Evolutionary conservation across 2,113 vertebrate genomes (phyloP).

Genomic region (Pelobates fuscus): DNA sequence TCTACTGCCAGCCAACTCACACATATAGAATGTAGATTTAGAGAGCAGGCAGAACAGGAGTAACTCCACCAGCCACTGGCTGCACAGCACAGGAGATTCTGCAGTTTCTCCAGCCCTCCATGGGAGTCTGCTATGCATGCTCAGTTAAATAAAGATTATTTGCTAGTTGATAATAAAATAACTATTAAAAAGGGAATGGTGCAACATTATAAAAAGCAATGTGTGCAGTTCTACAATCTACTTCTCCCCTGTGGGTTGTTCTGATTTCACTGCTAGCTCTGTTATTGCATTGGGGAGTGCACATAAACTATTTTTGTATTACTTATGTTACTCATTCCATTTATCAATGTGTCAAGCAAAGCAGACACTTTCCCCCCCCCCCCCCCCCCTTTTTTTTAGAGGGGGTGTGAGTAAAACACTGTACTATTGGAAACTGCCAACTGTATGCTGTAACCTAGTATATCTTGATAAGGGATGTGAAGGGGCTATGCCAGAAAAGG

Average conservation of each 20-base stretch:
- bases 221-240: neutral
- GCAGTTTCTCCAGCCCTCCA: neutral
- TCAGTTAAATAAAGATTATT: neutral
- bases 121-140: neutral
- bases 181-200: neutral
- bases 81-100: neutral
- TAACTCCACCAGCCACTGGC: no score
- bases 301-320: constrained; percentile 11
- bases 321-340: constrained; percentile 9
- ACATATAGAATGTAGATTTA: no score
- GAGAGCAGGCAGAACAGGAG: no score
- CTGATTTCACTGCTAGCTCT: neutral
- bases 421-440: no score
- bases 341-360: constrained; percentile 16
- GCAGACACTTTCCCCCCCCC: no score
- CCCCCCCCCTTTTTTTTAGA: no score
- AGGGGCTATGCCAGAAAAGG: no score
- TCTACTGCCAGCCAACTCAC: no score
- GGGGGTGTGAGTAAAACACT: no score
- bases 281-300: constrained; percentile 4
- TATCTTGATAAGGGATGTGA: no score
- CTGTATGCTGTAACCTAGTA: no score
- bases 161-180: neutral
- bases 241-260: neutral
- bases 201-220: neutral